phyloP scores from a whole-genome alignment of 2,113 vertebrate genomes.

The Craseonycteris thonglongyai region DNA sequence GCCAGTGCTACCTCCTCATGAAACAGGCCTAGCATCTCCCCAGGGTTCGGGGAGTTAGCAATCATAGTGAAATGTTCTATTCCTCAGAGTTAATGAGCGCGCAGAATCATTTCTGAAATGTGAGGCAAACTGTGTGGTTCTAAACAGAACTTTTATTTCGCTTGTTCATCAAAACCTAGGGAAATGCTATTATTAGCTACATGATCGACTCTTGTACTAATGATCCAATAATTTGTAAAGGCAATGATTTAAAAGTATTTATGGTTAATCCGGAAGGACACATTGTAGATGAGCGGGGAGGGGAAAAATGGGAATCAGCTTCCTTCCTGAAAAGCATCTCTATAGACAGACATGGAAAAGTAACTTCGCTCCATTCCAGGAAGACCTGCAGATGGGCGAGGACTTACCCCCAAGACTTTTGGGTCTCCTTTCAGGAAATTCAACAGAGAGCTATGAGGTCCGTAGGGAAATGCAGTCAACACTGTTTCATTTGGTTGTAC shows the following conservation, averaged over 20 bases:
- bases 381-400: neutral
- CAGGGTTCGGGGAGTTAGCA: neutral
- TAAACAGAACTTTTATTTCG: neutral
- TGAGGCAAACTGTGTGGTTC: neutral
- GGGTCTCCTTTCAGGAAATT: slow-evolving; percentile 59
- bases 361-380: neutral
- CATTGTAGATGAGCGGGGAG: neutral
- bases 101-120: neutral
- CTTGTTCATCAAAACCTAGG: neutral
- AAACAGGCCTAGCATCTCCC: neutral
- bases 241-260: neutral
- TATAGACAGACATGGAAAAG: neutral
- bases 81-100: neutral
- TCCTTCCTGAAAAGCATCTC: neutral
- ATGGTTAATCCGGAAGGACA: neutral
- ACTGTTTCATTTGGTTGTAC: neutral
- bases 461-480: slow-evolving; percentile 36
- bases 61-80: neutral
- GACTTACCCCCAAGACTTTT: slow-evolving; percentile 65
- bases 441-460: slow-evolving; percentile 43
- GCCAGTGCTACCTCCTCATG: neutral
- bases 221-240: neutral
- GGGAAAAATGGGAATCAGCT: neutral
- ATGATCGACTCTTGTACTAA: neutral
- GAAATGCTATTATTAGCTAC: neutral